Conservation (phyloP, 2,888 invertebrate species). For the Ditylenchus weischeri region DNA sequence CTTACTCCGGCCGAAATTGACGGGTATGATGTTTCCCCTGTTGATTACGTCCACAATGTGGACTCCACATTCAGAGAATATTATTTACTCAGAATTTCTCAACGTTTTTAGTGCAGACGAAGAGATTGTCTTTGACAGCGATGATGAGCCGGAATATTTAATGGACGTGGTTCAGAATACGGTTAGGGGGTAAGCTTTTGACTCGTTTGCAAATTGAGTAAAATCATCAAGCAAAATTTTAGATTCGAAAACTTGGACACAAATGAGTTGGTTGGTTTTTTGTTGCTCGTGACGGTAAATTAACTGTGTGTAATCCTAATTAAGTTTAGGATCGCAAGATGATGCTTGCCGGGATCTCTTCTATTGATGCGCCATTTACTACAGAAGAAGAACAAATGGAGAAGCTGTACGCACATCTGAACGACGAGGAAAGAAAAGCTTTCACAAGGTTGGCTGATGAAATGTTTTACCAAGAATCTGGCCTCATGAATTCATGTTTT, state of each 20-base stretch:
- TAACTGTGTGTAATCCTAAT: too few relatives aligned
- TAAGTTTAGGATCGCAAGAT: constrained; percentile 21
- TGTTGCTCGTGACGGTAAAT: too few relatives aligned
- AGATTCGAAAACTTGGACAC: constrained; percentile 30
- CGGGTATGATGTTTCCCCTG: too few relatives aligned
- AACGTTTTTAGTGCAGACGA: constrained; percentile 29
- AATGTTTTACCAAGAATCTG: constrained; percentile 17
- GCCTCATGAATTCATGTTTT: constrained; percentile 13
- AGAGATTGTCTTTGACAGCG: constrained; percentile 47
- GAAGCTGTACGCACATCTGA: constrained; percentile 26
- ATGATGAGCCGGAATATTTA: constrained; percentile 45
- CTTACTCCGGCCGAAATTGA: too few relatives aligned
- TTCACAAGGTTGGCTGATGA: constrained; percentile 33
- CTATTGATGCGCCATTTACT: constrained; percentile 6
- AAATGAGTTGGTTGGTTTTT: constrained; percentile 23
- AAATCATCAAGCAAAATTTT: constrained; percentile 10
- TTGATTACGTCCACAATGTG: too few relatives aligned
- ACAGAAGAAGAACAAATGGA: constrained; percentile 26
- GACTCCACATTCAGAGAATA: background rate
- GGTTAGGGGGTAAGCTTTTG: too few relatives aligned
- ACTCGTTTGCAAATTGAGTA: background rate
- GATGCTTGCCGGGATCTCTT: constrained; percentile 21
- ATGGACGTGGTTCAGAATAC: constrained; percentile 19
- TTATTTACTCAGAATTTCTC: background rate
- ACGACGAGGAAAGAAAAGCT: constrained; percentile 33